Conservation (phyloP, 1,140 invertebrate genomes). For the Aleiodes sp. region DNA sequence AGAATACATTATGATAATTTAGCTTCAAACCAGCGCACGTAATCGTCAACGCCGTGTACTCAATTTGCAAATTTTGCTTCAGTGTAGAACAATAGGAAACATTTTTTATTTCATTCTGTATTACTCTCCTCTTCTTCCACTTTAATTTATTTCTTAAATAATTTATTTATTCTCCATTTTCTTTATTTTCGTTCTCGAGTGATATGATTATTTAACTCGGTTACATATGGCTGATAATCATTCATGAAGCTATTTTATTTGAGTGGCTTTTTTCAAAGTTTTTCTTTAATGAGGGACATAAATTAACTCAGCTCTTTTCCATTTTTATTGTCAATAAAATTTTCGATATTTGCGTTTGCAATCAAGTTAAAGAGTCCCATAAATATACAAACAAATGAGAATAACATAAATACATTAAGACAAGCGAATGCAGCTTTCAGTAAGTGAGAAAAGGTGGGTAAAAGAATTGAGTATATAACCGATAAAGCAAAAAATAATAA, state of each 20-base stretch:
- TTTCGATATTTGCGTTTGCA: not conserved
- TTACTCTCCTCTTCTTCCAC: not conserved
- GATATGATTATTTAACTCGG: slow-evolving; percentile 14
- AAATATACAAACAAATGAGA: too few relatives aligned
- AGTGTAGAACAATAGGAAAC: slow-evolving; percentile 23
- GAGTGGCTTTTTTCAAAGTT: not conserved
- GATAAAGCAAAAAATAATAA: not conserved
- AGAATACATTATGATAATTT: slow-evolving; percentile 35
- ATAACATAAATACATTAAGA: too few relatives aligned
- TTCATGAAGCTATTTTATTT: slow-evolving; percentile 7
- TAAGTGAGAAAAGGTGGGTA: too few relatives aligned
- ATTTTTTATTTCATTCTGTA: not conserved
- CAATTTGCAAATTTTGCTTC: slow-evolving; percentile 32
- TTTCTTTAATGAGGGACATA: not conserved
- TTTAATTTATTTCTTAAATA: slow-evolving; percentile 16
- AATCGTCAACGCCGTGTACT: slow-evolving; percentile 30
- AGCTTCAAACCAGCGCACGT: slow-evolving; percentile 17
- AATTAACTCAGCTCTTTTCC: not conserved
- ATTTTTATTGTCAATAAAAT: not conserved
- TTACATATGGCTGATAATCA: not conserved
- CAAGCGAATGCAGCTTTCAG: too few relatives aligned
- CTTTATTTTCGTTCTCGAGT: not conserved
- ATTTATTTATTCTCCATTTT: too few relatives aligned
- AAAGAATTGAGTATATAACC: too few relatives aligned
- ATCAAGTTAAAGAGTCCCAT: too few relatives aligned